Base-by-base conservation (phyloP, 1,140 invertebrate species). In the Bradysia coprophila region DNA sequence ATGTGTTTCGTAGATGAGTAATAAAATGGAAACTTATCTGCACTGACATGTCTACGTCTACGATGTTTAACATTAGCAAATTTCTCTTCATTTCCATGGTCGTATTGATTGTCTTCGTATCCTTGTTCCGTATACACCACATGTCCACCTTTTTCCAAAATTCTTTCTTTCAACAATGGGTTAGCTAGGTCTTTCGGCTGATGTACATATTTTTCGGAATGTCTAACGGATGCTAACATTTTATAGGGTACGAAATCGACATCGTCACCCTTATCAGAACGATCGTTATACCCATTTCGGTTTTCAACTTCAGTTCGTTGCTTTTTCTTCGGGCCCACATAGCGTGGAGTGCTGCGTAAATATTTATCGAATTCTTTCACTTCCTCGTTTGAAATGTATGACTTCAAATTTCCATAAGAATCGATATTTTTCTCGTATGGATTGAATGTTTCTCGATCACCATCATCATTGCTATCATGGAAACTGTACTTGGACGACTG, bases 51-150 rank as follows among this genome's bases (percentile, higher is more conserved):
- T 6, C 18, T 6, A 3, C 36, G 36, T 16, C 16, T 5, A 10
- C 15, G 36, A 4, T 16, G 10, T 38, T 64, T 55, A 48, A 57
- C 71, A 55, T 70, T 72, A 62, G 75, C 77, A 46, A 76, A 68
- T 48, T 78, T 75, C 38, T 75, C 65, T 54, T 76, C 76, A 22
- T 75, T 78, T 10, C 67, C 78, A 50, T 84, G 80, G 54, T 84
- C 78, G 49, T 84, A 84, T 5, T 71, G 78, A 1, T 71, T 66
- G 57, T 84, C 79, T 60, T 81, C 78, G 46, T 80, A 82, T 1
- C 80, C 80, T 64, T 84, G 78, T 60, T 84, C 80, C 4, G 74
- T 73, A 49, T 82, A 84, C 5, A 81, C 68, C 2, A 71, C 78
- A 52, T 80, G 77, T 3, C 71, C 66, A 61, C 78, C 81, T n/a